Conservation (phyloP, 2,113 vertebrate species). For the Pelodiscus sinensis region DNA sequence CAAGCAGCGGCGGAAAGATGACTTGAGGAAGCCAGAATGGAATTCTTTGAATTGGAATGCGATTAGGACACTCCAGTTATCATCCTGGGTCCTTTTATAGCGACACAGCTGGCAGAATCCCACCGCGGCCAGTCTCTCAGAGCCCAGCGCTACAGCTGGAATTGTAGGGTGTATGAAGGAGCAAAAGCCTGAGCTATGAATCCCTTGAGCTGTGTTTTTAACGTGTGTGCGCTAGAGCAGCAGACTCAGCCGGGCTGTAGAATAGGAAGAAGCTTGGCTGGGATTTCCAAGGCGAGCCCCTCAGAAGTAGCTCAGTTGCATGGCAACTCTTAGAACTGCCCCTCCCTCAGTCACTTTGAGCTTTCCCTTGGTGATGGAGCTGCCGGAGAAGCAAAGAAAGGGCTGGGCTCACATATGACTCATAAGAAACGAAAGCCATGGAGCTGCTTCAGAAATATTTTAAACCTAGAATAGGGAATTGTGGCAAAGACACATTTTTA, state of each 20-base stretch:
- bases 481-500: too few relatives aligned
- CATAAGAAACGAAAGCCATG: rapidly evolving
- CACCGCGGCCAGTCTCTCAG: neutral
- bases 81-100: neutral
- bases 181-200: neutral
- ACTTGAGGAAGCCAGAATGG: rapidly evolving
- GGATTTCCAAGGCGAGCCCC: neutral
- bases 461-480: rapidly evolving
- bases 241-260: neutral
- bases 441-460: rapidly evolving
- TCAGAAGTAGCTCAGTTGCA: neutral
- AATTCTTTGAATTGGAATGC: neutral
- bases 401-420: neutral
- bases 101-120: neutral
- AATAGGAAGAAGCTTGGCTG: neutral
- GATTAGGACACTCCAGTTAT: neutral
- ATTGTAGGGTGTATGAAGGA: neutral
- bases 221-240: neutral
- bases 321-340: neutral
- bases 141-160: neutral
- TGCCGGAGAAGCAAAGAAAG: neutral
- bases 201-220: neutral
- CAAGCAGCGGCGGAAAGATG: rapidly evolving
- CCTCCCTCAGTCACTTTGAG: neutral
- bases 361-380: neutral